Evolutionary conservation across 1,140 invertebrate species (phyloP).

Genomic region (Onthophagus taurus): DNA sequence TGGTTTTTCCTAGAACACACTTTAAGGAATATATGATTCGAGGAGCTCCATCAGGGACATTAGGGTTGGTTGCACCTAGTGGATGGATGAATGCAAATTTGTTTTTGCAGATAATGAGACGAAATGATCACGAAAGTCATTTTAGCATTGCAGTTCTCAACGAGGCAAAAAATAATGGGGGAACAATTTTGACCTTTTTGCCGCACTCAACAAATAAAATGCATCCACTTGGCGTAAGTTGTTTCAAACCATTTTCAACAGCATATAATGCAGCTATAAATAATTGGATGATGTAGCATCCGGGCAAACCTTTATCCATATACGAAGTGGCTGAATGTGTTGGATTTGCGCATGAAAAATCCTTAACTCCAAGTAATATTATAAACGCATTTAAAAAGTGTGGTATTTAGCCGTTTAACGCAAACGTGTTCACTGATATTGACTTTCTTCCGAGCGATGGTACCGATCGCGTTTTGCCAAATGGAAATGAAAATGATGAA

Average conservation of each 20-base stretch:
- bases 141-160: conserved; percentile 14
- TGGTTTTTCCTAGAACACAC: conserved; percentile 34
- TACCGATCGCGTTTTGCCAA: too few species aligned
- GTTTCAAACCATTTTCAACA: conserved; percentile 35
- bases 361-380: conserved; percentile 1
- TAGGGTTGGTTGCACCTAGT: conserved; percentile 31
- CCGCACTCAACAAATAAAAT: neutral
- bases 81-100: conserved; percentile 38
- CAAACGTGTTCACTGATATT: neutral
- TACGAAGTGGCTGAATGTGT: neutral
- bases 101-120: conserved; percentile 38
- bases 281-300: conserved; percentile 20
- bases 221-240: conserved; percentile 35
- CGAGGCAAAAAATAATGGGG: conserved; percentile 23
- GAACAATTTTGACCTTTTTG: conserved; percentile 10
- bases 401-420: conserved; percentile 10
- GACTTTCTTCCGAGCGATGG: neutral
- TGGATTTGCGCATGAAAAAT: neutral
- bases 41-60: conserved; percentile 21
- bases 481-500: too few species aligned
- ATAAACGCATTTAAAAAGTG: conserved; percentile 2
- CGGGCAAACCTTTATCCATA: conserved; percentile 7
- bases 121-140: conserved; percentile 38
- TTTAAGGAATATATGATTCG: conserved; percentile 32
- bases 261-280: conserved; percentile 27